These are phyloP conservation scores for Drusus annulatus DNA, from an alignment of 1,140 invertebrate genomes.

Conservation along the genomic window DNA sequence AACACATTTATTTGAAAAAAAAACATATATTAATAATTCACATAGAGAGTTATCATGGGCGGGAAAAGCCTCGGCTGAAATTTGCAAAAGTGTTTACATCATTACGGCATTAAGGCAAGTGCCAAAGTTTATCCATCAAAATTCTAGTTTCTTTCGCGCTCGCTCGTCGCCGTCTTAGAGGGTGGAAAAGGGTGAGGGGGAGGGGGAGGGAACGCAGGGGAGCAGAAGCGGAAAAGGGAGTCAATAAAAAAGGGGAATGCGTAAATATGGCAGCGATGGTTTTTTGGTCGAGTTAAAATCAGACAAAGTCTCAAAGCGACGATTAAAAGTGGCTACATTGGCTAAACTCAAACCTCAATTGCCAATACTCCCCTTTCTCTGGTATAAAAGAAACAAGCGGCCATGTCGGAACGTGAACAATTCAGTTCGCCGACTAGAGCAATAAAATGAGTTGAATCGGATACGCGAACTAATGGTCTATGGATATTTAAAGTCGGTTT, in stretches of 20 bases:
- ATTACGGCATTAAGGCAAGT: slow-evolving; percentile 48
- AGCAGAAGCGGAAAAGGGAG: slow-evolving; percentile 1
- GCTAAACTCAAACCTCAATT: slow-evolving; percentile 39
- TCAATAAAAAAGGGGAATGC: slow-evolving; percentile 34
- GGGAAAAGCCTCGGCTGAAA: slow-evolving; percentile 39
- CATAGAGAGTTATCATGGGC: slow-evolving; percentile 20
- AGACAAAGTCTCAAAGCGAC: slow-evolving; percentile 30
- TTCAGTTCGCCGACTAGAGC: slow-evolving; percentile 5
- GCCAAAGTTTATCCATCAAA: slow-evolving; percentile 50
- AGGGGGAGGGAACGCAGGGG: neutral
- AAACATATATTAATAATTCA: slow-evolving; percentile 42
- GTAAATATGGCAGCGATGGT: slow-evolving; percentile 14
- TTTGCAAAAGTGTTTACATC: slow-evolving; percentile 44
- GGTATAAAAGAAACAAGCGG: slow-evolving; percentile 34
- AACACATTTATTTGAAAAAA: slow-evolving; percentile 40
- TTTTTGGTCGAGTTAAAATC: slow-evolving; percentile 38
- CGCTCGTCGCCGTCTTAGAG: neutral
- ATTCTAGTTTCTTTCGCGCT: slow-evolving; percentile 42
- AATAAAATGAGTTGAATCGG: slow-evolving; percentile 51
- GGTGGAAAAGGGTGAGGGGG: neutral
- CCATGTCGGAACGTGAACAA: slow-evolving; percentile 23
- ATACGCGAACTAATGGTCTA: slow-evolving; percentile 44
- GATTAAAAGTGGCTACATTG: slow-evolving; percentile 37
- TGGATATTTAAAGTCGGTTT: slow-evolving; percentile 53
- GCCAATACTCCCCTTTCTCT: slow-evolving; percentile 30